Evolutionary conservation across 2,797 vertebrate genomes (phyloP).

Genomic region (Leptodactylus fallax): DNA sequence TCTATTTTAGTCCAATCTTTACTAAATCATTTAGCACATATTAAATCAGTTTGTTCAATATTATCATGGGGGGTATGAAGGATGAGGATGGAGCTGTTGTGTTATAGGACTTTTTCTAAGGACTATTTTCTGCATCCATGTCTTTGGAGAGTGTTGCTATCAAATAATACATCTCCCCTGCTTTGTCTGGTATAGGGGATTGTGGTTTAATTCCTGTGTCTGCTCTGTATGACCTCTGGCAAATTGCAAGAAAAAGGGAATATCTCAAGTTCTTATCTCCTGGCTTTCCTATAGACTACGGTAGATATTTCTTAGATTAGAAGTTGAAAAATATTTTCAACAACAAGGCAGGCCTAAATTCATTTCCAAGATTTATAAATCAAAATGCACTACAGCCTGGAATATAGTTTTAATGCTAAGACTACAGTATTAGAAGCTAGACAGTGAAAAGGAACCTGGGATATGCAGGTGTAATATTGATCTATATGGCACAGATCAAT

Average conservation of each 20-base stretch:
- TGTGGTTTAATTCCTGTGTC: slow-evolving; percentile 29
- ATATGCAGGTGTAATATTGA: too few relatives aligned
- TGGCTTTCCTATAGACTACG: slow-evolving; percentile 6
- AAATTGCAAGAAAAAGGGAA: slow-evolving; percentile 30
- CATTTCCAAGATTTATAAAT: background rate
- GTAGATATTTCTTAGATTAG: slow-evolving; percentile 30
- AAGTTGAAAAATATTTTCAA: background rate
- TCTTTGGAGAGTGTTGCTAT: slow-evolving; percentile 15
- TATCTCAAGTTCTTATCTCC: slow-evolving; percentile 31
- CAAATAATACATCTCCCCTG: slow-evolving; percentile 31
- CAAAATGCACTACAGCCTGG: background rate
- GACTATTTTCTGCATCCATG: slow-evolving; percentile 2
- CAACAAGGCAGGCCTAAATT: background rate
- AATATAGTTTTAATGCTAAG: background rate
- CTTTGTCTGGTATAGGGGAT: slow-evolving; percentile 1
- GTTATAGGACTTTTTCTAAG: background rate
- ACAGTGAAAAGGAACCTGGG: too few relatives aligned
- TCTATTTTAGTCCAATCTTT: background rate
- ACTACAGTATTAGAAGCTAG: too few relatives aligned
- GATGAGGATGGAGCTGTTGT: background rate
- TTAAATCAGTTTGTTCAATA: background rate
- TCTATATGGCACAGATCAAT: too few relatives aligned
- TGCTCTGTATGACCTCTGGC: slow-evolving; percentile 38
- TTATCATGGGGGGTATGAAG: background rate
- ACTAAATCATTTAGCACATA: background rate